phyloP scores from a whole-genome alignment of 2,797 vertebrate genomes.

The Melanotaenia pygmaea region DNA sequence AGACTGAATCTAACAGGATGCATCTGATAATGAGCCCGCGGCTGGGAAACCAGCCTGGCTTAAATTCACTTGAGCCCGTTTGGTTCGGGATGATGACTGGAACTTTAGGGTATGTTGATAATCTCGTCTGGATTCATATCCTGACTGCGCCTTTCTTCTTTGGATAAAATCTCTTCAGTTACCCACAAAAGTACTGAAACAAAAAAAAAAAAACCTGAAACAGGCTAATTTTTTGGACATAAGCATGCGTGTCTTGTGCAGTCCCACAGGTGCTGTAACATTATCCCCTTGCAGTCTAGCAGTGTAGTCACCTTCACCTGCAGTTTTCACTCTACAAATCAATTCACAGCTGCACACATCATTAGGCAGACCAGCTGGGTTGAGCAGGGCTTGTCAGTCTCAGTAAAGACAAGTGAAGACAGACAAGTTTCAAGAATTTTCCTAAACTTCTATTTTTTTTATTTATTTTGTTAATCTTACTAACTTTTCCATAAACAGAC shows the following conservation, averaged over 20 bases:
- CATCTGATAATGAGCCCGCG: conserved; percentile 42
- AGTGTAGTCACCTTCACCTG: conserved; percentile 54
- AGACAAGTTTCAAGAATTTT: not conserved
- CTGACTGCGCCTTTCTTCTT: conserved; percentile 3
- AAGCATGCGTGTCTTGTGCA: conserved; percentile 26
- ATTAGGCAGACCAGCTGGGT: conserved; percentile 32
- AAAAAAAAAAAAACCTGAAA: not conserved
- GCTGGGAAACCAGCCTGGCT: conserved; percentile 24
- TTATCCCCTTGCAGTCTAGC: conserved; percentile 20
- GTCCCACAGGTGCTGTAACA: conserved; percentile 56
- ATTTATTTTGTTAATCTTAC: not conserved
- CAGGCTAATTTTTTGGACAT: not conserved
- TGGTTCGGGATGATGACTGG: not conserved
- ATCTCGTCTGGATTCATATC: conserved; percentile 5
- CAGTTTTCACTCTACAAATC: conserved; percentile 41
- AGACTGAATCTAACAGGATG: conserved; percentile 51
- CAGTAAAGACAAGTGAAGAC: conserved; percentile 2
- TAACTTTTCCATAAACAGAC: not conserved
- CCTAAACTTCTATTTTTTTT: not conserved
- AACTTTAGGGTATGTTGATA: conserved; percentile 11
- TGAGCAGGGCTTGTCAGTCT: conserved; percentile 1
- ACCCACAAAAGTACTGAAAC: not conserved
- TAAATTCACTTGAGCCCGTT: conserved; percentile 33
- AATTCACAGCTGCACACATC: conserved; percentile 57
- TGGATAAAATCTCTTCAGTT: not conserved